Base-by-base conservation (phyloP, 1,140 invertebrate genomes). In the Himalopsyche phryganea region DNA sequence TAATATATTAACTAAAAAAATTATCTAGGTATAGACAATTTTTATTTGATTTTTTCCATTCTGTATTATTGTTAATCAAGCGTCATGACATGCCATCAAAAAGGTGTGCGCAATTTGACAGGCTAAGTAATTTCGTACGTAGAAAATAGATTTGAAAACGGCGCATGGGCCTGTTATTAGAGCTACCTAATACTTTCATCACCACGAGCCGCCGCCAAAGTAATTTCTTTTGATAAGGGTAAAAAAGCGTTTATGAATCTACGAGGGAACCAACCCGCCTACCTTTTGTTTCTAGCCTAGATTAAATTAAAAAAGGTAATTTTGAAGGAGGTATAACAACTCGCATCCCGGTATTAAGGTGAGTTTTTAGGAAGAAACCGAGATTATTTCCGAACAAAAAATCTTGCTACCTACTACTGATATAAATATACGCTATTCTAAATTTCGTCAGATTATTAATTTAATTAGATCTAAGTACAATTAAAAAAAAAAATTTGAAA, bases 181-280 rank as follows among this genome's bases (percentile, higher is more conserved):
- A 36, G 20, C n/a, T 49, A 58, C 41, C 51, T 63, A 63, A 63
- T 63, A 63, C 61, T 63, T 58, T 63, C 61, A 58, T 58, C 61
- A 51, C 61, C 42, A 62, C 53, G 35, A 33, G 48, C 44, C 53
- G 42, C 60, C 60, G 60, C 55, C 61, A 58, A 63, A 63, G 61
- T 59, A 53, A 63, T 55, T 55, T 46, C 28, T 35, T 63, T 63
- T 63, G 61, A 63, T 63, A 63, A 63, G 61, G 61, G 61, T 63
- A 48, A 42, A 55, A 58, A 58, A 62, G 17, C 33, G 48, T 50
- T 56, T 51, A 54, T 49, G 59, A 51, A 61, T 61, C 59, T n/a
- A 41, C 13, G 23, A 20, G 32, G 53, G 18, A 11, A 40, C 33
- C 45, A 9, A 15, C 46, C 53, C 53, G 46, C 53, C 53, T 38